Percentiles rank a stretch among this genome's conserved stretches.
phyloP scores from a whole-genome alignment of 2,113 vertebrate species.

The mouse (Mus musculus) region GRCm39 chr5:17344501-17345000 shows the following conservation, averaged over 20 bases:
- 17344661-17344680: not conserved
- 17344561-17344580: not conserved
- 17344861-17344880: not conserved
- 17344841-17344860: not conserved
- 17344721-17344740: not conserved
- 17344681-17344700: not conserved
- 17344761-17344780: slow-evolving; percentile 25
- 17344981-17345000: not conserved
- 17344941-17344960: not conserved
- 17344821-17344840: not conserved
- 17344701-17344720: not conserved
- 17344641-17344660: not conserved
- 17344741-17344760: not conserved
- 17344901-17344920: slow-evolving; percentile 26
- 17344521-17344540: not conserved
- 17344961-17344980: not conserved
- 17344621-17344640: not conserved
- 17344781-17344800: not conserved
- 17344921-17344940: not conserved
- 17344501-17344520: not conserved
- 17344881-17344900: not conserved
- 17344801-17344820: not conserved
- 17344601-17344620: not conserved
- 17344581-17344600: not conserved
- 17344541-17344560: slow-evolving; percentile 12